Conservation (phyloP, 2,113 vertebrate species). For the Sterrhoptilus dennistouni region DNA sequence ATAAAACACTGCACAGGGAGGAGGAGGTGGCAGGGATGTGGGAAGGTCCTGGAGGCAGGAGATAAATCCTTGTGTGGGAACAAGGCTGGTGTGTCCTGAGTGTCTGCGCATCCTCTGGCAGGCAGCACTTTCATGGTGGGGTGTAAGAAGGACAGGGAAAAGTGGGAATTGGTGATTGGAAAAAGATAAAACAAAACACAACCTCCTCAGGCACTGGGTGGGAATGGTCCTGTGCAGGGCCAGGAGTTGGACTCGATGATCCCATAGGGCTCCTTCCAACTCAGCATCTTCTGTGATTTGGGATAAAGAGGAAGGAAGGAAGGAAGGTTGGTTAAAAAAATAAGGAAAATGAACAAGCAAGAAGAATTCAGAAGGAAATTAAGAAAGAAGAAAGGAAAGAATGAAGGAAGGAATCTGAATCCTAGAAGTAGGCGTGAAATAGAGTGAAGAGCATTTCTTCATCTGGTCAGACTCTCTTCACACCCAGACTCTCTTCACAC, state of each 20-base stretch:
- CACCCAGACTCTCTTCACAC: background rate
- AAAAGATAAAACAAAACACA: background rate
- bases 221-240: background rate
- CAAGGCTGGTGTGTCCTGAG: background rate
- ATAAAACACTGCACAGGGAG: background rate
- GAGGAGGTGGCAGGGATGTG: background rate
- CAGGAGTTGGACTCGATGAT: background rate
- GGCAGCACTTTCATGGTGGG: background rate
- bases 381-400: accelerated
- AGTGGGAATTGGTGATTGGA: background rate
- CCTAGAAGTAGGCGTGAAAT: background rate
- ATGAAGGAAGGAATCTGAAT: background rate
- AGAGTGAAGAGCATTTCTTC: background rate
- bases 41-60: background rate
- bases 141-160: background rate
- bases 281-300: too few species aligned
- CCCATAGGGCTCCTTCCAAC: background rate
- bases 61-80: background rate
- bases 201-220: background rate
- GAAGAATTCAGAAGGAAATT: background rate
- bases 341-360: too few species aligned
- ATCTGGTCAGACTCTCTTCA: background rate
- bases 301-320: background rate
- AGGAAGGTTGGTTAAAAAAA: background rate
- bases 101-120: background rate